A percentile compares a stretch with the other conserved stretches of the same genome.
These are phyloP conservation scores for Dipodomys merriami DNA, from an alignment of 2,113 vertebrate genomes.

Conservation along the genomic window DNA sequence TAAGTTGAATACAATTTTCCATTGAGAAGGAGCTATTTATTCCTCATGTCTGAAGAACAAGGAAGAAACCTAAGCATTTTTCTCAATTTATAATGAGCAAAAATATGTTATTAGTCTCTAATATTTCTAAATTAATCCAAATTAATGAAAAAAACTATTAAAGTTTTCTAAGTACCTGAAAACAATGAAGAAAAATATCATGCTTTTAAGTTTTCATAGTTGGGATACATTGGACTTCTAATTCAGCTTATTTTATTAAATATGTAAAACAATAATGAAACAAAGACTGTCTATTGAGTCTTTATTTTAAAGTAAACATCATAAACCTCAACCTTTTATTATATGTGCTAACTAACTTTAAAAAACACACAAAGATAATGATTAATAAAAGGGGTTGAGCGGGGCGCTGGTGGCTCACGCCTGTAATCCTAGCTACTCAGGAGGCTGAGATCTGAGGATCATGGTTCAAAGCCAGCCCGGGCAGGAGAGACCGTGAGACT, in stretches of 20 bases:
- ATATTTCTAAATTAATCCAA: conserved; percentile 51
- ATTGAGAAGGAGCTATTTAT: conserved; percentile 51
- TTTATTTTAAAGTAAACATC: conserved; percentile 19
- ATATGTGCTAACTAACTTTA: not conserved
- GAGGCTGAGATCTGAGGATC: no score
- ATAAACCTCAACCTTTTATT: not conserved
- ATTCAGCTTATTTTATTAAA: conserved; percentile 56
- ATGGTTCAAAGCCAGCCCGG: no score
- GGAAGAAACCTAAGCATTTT: conserved; percentile 52
- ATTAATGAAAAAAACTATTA: not conserved
- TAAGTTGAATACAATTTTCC: conserved; percentile 50
- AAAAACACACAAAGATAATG: not conserved
- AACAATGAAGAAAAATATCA: conserved; percentile 49
- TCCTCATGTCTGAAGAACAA: conserved; percentile 48
- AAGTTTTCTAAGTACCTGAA: conserved; percentile 48
- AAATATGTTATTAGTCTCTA: conserved; percentile 3
- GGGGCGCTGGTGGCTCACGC: no score
- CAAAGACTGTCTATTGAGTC: not conserved
- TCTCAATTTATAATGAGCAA: conserved; percentile 50
- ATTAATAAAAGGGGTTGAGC: not conserved
- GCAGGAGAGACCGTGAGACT: no score
- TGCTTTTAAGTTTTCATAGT: conserved; percentile 4
- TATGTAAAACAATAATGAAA: conserved; percentile 8
- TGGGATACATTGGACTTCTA: not conserved
- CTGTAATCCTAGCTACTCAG: no score